Base-by-base conservation (phyloP, 2,113 vertebrate species). In the Typhlomys cinereus region DNA sequence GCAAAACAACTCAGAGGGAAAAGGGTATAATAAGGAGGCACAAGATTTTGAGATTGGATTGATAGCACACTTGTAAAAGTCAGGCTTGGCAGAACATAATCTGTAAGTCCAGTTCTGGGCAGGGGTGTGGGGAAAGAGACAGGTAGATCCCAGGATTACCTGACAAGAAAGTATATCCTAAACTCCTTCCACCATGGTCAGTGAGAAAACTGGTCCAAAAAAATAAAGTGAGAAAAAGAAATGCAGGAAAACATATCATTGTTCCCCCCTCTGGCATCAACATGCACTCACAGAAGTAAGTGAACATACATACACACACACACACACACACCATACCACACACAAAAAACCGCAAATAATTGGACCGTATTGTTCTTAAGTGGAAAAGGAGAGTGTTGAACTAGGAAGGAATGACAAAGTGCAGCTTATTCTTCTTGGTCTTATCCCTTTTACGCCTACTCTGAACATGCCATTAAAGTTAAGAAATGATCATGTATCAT, bases 391-490 rank as follows among this genome's bases (percentile, higher is more conserved):
- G 9, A 27, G 5, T 50, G 34, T 75, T 83, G 71, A 86, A 73
- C 73, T 89, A 15, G 89, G 70, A 89, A 34, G 41, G 84, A 89
- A 89, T 34, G 61, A 34, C 54, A 78, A 89, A 87, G 71, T 36
- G 48, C 11, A 86, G 41, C 48, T n/a, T 70, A 71, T 74, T 92
- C 17, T n/a, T 91, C 59, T 34, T 62, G 39, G 70, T 34, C 75
- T 91, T 80, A 61, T 79, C 86, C 84, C 44, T 86, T 92, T 95
- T 94, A 94, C 88, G 70, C 81, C 89, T 94, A 93, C 75, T 94
- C 92, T 80, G 67, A 91, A 95, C 93, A 41, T 48, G 64, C 89
- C 75, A 54, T 59, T 89, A 93, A 96, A 48, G 84, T 91, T 94
- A 96, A 86, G 89, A 80, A 93, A 71, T 92, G 46, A 87, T 87